A percentile compares a stretch with the other conserved stretches of the same genome.
These are phyloP conservation scores for Chrysochloris asiatica DNA, from an alignment of 2,113 vertebrate species.

Conservation along the genomic window DNA sequence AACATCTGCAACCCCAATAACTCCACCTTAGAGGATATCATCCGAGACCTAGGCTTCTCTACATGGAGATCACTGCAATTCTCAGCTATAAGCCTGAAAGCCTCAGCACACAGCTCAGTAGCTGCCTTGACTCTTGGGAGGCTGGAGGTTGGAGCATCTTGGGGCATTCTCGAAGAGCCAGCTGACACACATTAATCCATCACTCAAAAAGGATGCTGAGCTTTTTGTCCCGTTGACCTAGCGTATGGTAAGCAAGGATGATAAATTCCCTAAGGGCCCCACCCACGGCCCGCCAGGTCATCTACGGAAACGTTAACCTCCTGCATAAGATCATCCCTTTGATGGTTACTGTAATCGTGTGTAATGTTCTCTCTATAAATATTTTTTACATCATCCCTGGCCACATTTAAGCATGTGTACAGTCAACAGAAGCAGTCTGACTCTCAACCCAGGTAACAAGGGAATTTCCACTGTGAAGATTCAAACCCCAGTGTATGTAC, in stretches of 20 bases:
- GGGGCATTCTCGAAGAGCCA: not conserved
- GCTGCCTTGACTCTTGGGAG: not conserved
- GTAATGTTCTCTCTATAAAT: not conserved
- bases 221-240: conserved; percentile 40
- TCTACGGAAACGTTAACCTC: not conserved
- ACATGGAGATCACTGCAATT: not conserved
- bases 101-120: not conserved
- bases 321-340: not conserved
- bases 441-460: not conserved
- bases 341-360: not conserved
- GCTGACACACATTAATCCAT: not conserved
- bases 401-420: not conserved
- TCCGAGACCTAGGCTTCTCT: not conserved
- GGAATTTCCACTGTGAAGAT: not conserved
- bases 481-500: not conserved
- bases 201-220: conserved; percentile 27
- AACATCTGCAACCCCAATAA: conserved; percentile 23
- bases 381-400: not conserved
- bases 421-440: not conserved
- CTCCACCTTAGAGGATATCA: not conserved
- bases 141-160: not conserved
- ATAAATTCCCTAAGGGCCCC: not conserved
- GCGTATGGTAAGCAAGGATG: not conserved
- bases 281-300: not conserved
- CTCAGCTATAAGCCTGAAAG: not conserved